A percentile compares a stretch with the other conserved stretches of the same genome.
Evolutionary conservation across 2,888 invertebrate species (phyloP).

Genomic region (Watsonalla cultraria): DNA sequence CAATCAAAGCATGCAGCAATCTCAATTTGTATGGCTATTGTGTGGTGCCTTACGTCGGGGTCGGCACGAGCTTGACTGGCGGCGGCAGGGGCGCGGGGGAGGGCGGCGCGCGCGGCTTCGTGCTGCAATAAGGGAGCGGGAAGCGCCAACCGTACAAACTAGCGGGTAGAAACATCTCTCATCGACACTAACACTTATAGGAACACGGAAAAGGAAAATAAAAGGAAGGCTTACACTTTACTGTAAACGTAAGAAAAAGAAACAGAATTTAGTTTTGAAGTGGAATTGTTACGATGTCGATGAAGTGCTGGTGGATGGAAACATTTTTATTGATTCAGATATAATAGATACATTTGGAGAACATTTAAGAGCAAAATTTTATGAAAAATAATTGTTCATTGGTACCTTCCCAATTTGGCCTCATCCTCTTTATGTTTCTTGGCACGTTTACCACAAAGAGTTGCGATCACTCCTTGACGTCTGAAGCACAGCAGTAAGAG

Average conservation of each 20-base stretch:
- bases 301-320: slow-evolving; percentile 46
- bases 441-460: slow-evolving; percentile 81
- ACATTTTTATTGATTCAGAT: slow-evolving; percentile 13
- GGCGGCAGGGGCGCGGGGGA: slow-evolving; percentile 88
- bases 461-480: slow-evolving; percentile 83
- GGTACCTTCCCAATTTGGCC: slow-evolving; percentile 90
- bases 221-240: slow-evolving; percentile 23
- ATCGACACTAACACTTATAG: slow-evolving; percentile 70
- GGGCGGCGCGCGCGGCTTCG: slow-evolving; percentile 88
- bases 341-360: not conserved
- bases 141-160: slow-evolving; percentile 98
- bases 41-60: slow-evolving; percentile 81
- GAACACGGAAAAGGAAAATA: slow-evolving; percentile 24
- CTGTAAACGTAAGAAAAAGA: slow-evolving; percentile 29
- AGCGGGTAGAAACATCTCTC: slow-evolving; percentile 80
- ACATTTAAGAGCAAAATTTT: slow-evolving; percentile 9
- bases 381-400: slow-evolving; percentile 5
- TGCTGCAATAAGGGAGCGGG: slow-evolving; percentile 97
- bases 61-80: slow-evolving; percentile 86
- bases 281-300: slow-evolving; percentile 45
- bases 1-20: slow-evolving; percentile 73
- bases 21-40: slow-evolving; percentile 41
- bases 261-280: slow-evolving; percentile 25
- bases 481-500: slow-evolving; percentile 86
- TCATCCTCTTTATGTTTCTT: slow-evolving; percentile 88